Evolutionary conservation across 2,113 vertebrate species (phyloP).

Genomic region (Campylorhamphus procurvoides): DNA sequence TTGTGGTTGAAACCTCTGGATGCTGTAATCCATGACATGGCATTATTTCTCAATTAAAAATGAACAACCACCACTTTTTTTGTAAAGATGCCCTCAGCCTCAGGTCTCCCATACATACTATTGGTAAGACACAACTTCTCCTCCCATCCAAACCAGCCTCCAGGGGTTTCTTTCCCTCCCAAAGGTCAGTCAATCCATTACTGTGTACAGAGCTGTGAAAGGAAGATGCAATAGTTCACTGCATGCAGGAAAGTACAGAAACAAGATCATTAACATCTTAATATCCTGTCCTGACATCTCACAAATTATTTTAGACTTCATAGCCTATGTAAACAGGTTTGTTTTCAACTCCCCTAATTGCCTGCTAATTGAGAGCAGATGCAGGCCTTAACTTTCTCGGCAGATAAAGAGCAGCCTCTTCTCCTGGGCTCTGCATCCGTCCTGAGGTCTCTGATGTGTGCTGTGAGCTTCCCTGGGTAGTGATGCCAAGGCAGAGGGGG

Average conservation of each 20-base stretch:
- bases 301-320: constrained; percentile 69
- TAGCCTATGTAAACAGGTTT: constrained; percentile 66
- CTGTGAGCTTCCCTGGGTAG: not conserved
- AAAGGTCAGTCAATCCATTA: not conserved
- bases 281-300: constrained; percentile 72
- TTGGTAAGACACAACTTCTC: not conserved
- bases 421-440: not conserved
- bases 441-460: not conserved
- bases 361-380: constrained; percentile 60
- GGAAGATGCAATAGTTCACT: not conserved
- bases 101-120: not conserved
- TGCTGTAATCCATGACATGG: not conserved
- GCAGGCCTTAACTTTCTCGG: constrained; percentile 33
- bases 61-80: not conserved
- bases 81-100: not conserved
- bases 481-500: not conserved
- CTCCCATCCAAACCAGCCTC: not conserved
- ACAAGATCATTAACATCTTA: constrained; percentile 71
- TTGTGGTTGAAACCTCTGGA: not conserved
- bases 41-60: not conserved
- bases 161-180: not conserved
- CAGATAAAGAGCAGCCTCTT: constrained; percentile 54
- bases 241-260: constrained; percentile 6
- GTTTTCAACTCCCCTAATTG: constrained; percentile 64
- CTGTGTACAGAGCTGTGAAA: not conserved